Conservation (phyloP, 1,140 invertebrate genomes). For the Amphibalanus amphitrite region DNA sequence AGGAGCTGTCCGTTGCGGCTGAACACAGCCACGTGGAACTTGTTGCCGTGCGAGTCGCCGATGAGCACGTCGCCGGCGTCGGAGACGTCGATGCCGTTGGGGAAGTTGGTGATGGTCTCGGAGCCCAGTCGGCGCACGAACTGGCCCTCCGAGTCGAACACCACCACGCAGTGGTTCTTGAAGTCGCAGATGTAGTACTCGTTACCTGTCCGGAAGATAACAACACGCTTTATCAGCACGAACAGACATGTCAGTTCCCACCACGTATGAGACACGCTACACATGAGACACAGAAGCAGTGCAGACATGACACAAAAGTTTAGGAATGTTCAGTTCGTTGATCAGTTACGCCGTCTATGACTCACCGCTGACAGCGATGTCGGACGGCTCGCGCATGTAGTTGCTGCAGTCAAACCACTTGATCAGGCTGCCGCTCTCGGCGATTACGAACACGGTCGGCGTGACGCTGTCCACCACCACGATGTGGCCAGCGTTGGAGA, state of each 20-base stretch:
- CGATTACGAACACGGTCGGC: constrained; percentile 86
- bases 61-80: constrained; percentile 89
- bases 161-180: constrained; percentile 91
- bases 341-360: too few species aligned
- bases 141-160: constrained; percentile 78
- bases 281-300: too few species aligned
- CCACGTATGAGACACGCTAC: too few species aligned
- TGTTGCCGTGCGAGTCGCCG: constrained; percentile 92
- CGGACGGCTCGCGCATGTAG: constrained; percentile 90
- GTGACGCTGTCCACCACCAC: constrained; percentile 94
- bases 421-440: constrained; percentile 70
- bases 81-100: constrained; percentile 93
- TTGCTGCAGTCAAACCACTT: constrained; percentile 94
- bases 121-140: constrained; percentile 83
- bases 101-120: constrained; percentile 89
- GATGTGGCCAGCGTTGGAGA: constrained; percentile 74
- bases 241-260: too few species aligned
- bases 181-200: constrained; percentile 96
- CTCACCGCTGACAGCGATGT: constrained; percentile 68
- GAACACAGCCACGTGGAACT: constrained; percentile 91
- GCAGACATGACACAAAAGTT: too few species aligned
- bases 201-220: constrained; percentile 40
- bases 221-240: too few species aligned
- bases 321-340: too few species aligned
- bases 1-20: constrained; percentile 65